phyloP scores from a whole-genome alignment of 1,140 invertebrate species.

The Heliconius hermathena region DNA sequence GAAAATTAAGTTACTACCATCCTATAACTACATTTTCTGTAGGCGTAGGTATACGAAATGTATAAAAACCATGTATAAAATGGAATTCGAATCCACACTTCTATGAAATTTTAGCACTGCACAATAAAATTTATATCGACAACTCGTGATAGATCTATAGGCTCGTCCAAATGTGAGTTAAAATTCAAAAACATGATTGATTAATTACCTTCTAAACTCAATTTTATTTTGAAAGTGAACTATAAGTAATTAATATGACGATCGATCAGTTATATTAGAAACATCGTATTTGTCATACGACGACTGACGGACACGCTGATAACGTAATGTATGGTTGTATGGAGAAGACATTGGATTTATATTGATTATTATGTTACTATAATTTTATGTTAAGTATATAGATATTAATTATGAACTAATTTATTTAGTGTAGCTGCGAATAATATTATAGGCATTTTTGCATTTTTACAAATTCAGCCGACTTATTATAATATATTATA shows the following conservation, averaged over 20 bases:
- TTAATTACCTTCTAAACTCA: neutral
- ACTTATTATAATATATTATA: too few relatives aligned
- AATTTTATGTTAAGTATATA: neutral
- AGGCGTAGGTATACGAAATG: too few relatives aligned
- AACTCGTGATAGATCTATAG: neutral
- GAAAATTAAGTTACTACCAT: too few relatives aligned
- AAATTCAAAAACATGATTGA: constrained; percentile 4
- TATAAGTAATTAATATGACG: neutral
- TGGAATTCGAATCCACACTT: neutral
- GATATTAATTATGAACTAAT: neutral
- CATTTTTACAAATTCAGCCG: too few relatives aligned
- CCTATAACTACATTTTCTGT: too few relatives aligned
- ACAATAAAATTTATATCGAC: neutral
- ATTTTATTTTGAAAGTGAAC: constrained; percentile 12
- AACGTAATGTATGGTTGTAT: neutral
- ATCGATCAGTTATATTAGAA: constrained; percentile 5
- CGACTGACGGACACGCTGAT: neutral
- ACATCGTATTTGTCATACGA: constrained; percentile 8
- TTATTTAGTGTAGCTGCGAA: neutral
- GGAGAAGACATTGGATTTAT: neutral
- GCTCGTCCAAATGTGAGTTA: neutral
- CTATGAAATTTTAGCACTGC: neutral
- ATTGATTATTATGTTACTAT: neutral
- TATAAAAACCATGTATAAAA: too few relatives aligned
- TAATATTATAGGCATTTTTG: neutral